Evolutionary conservation across 2,888 invertebrate genomes (phyloP).

Genomic region (Heliconius cydno): DNA sequence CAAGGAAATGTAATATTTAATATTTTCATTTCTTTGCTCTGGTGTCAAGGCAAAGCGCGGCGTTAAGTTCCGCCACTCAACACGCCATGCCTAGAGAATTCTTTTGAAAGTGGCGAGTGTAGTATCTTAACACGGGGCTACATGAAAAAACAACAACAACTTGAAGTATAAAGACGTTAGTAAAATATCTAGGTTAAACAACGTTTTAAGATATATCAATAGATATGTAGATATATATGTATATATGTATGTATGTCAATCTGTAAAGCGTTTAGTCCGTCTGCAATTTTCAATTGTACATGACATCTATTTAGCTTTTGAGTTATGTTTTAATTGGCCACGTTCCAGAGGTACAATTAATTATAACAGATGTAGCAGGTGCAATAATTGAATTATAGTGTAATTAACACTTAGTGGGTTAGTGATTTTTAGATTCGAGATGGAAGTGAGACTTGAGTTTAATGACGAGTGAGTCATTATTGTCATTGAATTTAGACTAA

Average conservation of each 20-base stretch:
- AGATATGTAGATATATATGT: too few species aligned
- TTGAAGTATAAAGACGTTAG: too few species aligned
- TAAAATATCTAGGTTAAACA: too few species aligned
- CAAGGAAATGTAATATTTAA: too few species aligned
- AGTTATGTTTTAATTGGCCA: constrained; percentile 39
- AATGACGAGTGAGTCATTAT: not conserved
- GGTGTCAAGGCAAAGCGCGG: too few species aligned
- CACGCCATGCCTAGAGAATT: too few species aligned
- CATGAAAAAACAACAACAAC: too few species aligned
- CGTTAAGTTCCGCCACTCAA: too few species aligned
- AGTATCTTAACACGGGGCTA: too few species aligned
- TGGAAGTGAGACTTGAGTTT: not conserved
- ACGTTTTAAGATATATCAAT: too few species aligned
- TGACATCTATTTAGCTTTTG: constrained; percentile 35
- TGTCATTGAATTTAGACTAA: not conserved
- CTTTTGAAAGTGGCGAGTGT: too few species aligned
- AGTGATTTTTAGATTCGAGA: constrained; percentile 8
- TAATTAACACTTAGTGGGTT: constrained; percentile 28
- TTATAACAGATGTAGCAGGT: constrained; percentile 37
- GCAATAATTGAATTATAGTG: constrained; percentile 38
- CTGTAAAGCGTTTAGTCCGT: constrained; percentile 2
- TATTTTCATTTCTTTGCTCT: too few species aligned
- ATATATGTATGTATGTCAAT: not conserved
- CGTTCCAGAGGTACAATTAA: constrained; percentile 39
- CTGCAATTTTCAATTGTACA: constrained; percentile 23